Base-by-base conservation (phyloP, 2,797 vertebrate genomes). In the Protosalanx chinensis region DNA sequence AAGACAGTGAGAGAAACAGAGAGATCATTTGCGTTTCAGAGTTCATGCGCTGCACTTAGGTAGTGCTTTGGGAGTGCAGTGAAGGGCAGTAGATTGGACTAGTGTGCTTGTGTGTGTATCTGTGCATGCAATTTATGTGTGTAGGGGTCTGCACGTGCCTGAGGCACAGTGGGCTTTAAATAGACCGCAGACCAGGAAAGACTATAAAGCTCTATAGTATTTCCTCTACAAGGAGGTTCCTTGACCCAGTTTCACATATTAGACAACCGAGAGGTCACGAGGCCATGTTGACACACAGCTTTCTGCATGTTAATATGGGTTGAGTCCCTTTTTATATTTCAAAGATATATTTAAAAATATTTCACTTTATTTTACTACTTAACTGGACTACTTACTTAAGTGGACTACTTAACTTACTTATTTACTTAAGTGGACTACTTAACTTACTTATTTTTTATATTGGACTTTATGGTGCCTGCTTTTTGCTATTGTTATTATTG, bases 201-300 rank as follows among this genome's bases (percentile, higher is more conserved):
- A 63, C 49, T 8, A 61, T 37, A 46, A 23, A 20, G 35, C 37
- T 65, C 20, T 41, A 46, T 23, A 46, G 33, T 46, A 20, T 27
- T 20, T 65, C 41, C 64, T 65, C 10, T 46, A 23, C 13, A 65
- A 23, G 16, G 64, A 23, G 64, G 49, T 65, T 65, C 62, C 33
- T 35, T 64, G 33, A 35, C 62, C 64, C 64, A 13, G 35, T 29
- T 29, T 65, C 63, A 65, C 61, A 63, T 56, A n/a, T 56, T 56
- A n/a, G 15, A 56, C 51, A 4, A 53, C 51, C 1, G 51, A 56
- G 16, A 56, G 51, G 18, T 4, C 4, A 56, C 51, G 2, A 16
- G 5, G 6, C 15, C 51, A 56, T 4, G 2, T 4, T 56, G 51
- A n/a, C 51, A 56, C 51, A 56, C 16, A 60, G 18, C 59, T 30